Evolutionary conservation across 2,888 invertebrate species (phyloP).

Genomic region (Stenotaenia linearis): DNA sequence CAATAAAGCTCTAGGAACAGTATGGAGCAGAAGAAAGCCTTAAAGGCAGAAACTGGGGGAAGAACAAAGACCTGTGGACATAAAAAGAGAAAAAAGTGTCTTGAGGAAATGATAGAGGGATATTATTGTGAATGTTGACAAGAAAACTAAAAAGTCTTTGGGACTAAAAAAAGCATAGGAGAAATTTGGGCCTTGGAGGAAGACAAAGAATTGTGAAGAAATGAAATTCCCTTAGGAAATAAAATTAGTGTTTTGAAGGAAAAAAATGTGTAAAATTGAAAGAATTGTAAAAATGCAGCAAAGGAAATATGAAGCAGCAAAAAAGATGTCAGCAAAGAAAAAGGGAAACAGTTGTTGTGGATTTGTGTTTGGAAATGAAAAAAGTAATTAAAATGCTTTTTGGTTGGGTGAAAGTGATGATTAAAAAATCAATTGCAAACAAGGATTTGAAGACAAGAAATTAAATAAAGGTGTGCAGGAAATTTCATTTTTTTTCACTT

Average conservation of each 20-base stretch:
- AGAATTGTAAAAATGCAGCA: neutral
- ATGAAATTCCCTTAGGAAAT: neutral
- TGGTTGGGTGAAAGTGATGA: neutral
- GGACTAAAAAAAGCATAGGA: neutral
- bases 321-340: neutral
- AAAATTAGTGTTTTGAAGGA: neutral
- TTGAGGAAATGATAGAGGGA: neutral
- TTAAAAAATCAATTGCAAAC: neutral
- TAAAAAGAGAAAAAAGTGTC: too few species aligned
- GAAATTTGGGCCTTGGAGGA: neutral
- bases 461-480: neutral
- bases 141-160: neutral
- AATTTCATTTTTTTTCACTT: neutral
- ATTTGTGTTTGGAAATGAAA: neutral
- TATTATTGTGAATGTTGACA: neutral
- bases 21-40: too few species aligned
- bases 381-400: constrained; percentile 10
- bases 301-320: neutral
- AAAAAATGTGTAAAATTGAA: neutral
- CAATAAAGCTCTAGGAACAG: too few species aligned
- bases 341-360: neutral
- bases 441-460: neutral
- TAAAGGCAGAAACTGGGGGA: neutral
- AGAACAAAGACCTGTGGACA: neutral
- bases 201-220: neutral